Evolutionary conservation across 1,140 invertebrate genomes (phyloP).

Genomic region (Pseudomyrmex cubaensis): DNA sequence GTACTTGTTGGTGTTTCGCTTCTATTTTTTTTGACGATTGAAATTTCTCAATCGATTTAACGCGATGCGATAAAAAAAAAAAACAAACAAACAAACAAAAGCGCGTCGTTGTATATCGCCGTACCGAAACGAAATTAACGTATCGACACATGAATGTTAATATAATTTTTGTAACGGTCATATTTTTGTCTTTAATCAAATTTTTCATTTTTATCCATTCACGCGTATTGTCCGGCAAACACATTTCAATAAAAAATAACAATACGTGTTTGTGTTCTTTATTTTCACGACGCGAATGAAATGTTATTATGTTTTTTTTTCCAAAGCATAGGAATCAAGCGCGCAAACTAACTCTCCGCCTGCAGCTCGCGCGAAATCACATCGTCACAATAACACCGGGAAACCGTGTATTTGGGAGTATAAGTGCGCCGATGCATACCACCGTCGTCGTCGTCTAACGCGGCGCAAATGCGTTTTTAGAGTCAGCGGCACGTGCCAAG

Average conservation of each 20-base stretch:
- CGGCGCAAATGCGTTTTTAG: conserved; percentile 6
- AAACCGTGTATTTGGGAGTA: too few species aligned
- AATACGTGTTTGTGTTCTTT: too few species aligned
- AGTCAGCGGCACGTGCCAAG: conserved; percentile 57
- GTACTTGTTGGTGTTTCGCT: neutral
- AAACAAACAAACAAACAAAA: too few species aligned
- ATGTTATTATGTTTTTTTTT: too few species aligned
- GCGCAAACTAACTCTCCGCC: neutral
- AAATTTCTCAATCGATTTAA: conserved; percentile 9
- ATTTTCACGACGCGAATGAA: too few species aligned
- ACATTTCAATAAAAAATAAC: too few species aligned
- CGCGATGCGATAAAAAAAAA: too few species aligned
- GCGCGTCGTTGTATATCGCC: too few species aligned
- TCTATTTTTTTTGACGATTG: conserved; percentile 9
- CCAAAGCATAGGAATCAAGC: neutral
- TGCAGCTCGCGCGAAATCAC: neutral
- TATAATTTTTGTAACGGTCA: too few species aligned
- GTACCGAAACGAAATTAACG: neutral
- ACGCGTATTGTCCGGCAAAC: too few species aligned
- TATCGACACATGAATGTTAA: conserved; percentile 3
- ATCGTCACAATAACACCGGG: neutral
- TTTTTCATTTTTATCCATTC: too few species aligned
- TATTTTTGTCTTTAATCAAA: too few species aligned
- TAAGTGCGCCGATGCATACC: neutral
- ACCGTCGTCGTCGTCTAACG: conserved; percentile 13